Base-by-base conservation (phyloP, 2,113 vertebrate species). In the Cryptomyrus ogoouensis region DNA sequence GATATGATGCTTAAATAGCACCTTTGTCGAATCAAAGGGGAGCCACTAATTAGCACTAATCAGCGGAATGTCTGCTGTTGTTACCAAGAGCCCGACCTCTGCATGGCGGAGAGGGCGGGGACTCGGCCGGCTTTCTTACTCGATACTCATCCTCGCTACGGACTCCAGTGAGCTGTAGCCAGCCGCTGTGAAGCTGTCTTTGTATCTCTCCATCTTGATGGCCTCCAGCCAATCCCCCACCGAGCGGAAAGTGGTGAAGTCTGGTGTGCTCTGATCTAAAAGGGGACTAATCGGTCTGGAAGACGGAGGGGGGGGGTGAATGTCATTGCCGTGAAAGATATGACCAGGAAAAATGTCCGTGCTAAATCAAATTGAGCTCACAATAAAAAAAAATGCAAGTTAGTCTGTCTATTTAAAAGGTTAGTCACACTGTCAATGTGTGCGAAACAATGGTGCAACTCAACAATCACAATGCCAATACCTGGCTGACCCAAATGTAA, bases 121-220 rank as follows among this genome's bases (percentile, higher is more conserved):
- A n/a, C 27, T 50, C 2, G 3, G 5, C 91, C n/a, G 62, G 8
- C 66, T 91, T 88, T 95, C 98, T 97, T 97, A 99, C 98, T 99
- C 98, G 91, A 99, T 98, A 94, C 98, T 98, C 98, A 99, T 99
- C 95, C 98, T 97, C 91, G 98, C 98, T 94, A 99, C 98, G 91
- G 98, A 97, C 93, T 99, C 98, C 93, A 99, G 96, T 88, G 98
- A 98, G 96, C 96, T 98, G 95, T 98, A 99, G 93, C 98, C 98
- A 58, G 98, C 98, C 90, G 98, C 98, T 93, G 98, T 98, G 96
- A 99, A 99, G 96, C 98, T 99, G 95, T 99, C 98, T 94, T 97
- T 96, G 95, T 99, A 99, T 95, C 97, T 96, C 94, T 99, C 98
- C 98, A 99, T 99, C 96, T 99, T 99, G 96, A 99, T 99, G 96